phyloP scores from a whole-genome alignment of 2,797 vertebrate species.

The Leontopithecus rosalia region DNA sequence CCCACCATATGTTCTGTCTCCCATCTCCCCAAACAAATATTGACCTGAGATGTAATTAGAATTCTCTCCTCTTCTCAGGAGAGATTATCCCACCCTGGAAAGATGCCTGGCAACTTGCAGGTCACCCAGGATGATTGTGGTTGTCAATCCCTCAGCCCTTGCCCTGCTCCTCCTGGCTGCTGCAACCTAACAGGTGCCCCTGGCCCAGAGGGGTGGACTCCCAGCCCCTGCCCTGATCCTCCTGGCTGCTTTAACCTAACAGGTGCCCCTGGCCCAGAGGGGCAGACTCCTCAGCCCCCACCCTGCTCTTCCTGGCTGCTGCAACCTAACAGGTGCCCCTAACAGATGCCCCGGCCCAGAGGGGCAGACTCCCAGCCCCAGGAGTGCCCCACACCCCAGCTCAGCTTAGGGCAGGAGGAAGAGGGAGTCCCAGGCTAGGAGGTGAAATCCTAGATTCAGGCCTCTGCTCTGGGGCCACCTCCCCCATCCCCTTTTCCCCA shows the following conservation, averaged over 20 bases:
- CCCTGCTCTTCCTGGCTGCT: background rate
- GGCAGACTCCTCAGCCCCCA: background rate
- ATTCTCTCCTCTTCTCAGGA: slow-evolving; percentile 79
- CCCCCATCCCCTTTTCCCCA: background rate
- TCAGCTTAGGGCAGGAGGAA: background rate
- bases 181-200: too few relatives aligned
- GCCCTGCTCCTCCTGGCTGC: background rate
- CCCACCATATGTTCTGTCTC: slow-evolving; percentile 72
- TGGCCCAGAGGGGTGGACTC: background rate
- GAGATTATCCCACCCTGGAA: slow-evolving; percentile 47
- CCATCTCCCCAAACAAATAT: slow-evolving; percentile 78
- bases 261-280: fast-evolving
- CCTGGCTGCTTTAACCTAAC: background rate
- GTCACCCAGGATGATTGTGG: background rate
- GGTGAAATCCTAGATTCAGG: background rate
- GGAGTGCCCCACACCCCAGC: background rate
- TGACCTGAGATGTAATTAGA: slow-evolving; percentile 79
- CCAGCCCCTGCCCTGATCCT: fast-evolving
- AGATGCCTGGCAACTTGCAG: fast-evolving
- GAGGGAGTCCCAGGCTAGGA: background rate
- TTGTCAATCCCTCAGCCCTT: background rate
- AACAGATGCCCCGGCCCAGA: too few relatives aligned
- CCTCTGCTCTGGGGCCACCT: background rate
- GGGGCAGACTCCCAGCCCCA: fast-evolving
- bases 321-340: too few relatives aligned